These are phyloP conservation scores for Microplitis mediator DNA, from an alignment of 1,140 invertebrate genomes.

Conservation along the genomic window DNA sequence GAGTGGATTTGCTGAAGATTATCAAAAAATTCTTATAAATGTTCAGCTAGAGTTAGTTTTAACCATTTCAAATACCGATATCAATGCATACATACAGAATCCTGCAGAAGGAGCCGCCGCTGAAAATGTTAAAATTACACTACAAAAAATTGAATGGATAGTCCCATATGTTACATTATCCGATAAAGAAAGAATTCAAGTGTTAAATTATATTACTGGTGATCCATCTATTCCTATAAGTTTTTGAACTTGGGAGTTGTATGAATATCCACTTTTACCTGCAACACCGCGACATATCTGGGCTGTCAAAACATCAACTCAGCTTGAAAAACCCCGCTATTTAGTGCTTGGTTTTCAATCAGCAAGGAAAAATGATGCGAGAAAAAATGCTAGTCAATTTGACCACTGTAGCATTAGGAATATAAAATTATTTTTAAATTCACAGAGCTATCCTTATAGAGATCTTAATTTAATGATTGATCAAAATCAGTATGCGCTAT, in stretches of 20 bases:
- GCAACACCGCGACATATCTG: conserved; percentile 36
- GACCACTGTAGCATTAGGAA: conserved; percentile 39
- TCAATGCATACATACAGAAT: conserved; percentile 25
- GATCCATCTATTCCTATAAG: conserved; percentile 38
- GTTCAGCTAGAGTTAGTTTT: conserved; percentile 58
- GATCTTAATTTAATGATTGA: conserved; percentile 25
- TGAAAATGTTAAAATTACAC: conserved; percentile 28
- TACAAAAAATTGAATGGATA: conserved; percentile 34
- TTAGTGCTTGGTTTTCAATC: conserved; percentile 38
- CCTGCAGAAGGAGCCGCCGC: neutral
- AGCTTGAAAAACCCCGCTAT: conserved; percentile 41
- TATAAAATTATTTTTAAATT: conserved; percentile 48
- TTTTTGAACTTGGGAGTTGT: conserved; percentile 50
- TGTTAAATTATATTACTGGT: conserved; percentile 37
- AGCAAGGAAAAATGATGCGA: conserved; percentile 19
- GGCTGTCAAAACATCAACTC: conserved; percentile 39
- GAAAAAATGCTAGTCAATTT: conserved; percentile 31
- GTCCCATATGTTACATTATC: conserved; percentile 35
- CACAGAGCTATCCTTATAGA: conserved; percentile 43
- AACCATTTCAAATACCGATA: conserved; percentile 44
- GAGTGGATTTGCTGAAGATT: conserved; percentile 60
- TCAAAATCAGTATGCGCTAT: too few species aligned
- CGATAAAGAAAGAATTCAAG: conserved; percentile 33
- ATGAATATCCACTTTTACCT: conserved; percentile 50
- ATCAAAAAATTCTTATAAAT: conserved; percentile 56